These are phyloP conservation scores for Cacoxenus indagator DNA, from an alignment of 2,888 invertebrate species.

Conservation along the genomic window DNA sequence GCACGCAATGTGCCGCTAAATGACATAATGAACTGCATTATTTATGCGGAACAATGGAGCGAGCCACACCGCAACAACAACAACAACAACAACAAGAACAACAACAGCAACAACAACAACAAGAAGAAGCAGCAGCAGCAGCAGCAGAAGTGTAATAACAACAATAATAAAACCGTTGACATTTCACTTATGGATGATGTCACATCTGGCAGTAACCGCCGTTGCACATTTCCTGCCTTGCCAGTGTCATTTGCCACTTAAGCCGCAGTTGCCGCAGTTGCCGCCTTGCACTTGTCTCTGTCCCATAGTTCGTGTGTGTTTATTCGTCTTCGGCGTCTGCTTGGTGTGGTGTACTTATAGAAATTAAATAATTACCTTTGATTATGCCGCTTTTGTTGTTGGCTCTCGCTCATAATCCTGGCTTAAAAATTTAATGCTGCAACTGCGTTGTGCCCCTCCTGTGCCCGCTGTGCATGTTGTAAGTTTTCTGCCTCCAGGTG, in stretches of 20 bases:
- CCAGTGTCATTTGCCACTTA: neutral
- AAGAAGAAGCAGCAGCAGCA: slow-evolving; percentile 23
- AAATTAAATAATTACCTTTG: slow-evolving; percentile 18
- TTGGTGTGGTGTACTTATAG: neutral
- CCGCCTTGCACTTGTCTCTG: slow-evolving; percentile 2
- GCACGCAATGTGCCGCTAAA: slow-evolving; percentile 47
- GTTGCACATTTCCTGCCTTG: neutral
- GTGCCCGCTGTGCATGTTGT: neutral
- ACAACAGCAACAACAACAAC: slow-evolving; percentile 32
- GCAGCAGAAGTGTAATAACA: slow-evolving; percentile 28
- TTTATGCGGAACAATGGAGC: too few relatives aligned
- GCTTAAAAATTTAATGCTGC: neutral
- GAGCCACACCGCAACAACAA: slow-evolving; percentile 42
- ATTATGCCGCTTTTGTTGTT: slow-evolving; percentile 13
- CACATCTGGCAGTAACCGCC: slow-evolving; percentile 28
- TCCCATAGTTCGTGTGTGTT: neutral
- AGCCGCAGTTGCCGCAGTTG: neutral
- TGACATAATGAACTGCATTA: slow-evolving; percentile 63
- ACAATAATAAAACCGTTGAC: slow-evolving; percentile 54
- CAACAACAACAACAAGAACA: slow-evolving; percentile 14
- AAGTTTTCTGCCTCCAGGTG: slow-evolving; percentile 43
- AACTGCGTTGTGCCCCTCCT: neutral
- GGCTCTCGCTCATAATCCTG: slow-evolving; percentile 2
- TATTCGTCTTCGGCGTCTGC: neutral
- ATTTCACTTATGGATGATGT: slow-evolving; percentile 58